These are phyloP conservation scores for Laticauda laticaudata DNA, from an alignment of 2,113 vertebrate species.

Conservation along the genomic window DNA sequence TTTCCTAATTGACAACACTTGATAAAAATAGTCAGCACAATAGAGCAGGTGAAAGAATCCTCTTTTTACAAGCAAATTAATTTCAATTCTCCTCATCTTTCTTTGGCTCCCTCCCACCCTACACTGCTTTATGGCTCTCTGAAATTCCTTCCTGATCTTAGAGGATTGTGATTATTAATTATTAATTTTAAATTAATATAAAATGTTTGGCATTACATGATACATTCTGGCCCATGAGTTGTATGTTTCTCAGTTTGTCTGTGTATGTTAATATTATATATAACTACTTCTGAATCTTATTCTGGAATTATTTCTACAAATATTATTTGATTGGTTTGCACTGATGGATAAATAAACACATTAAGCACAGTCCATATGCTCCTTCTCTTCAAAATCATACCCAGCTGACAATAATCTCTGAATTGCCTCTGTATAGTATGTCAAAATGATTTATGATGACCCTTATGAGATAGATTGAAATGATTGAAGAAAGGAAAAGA, in stretches of 20 bases:
- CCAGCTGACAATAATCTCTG: conserved; percentile 58
- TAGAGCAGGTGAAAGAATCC: conserved; percentile 66
- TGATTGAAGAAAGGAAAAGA: conserved; percentile 33
- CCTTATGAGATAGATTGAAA: conserved; percentile 32
- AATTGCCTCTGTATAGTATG: conserved; percentile 44
- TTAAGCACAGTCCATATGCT: conserved; percentile 40
- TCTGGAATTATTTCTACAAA: conserved; percentile 38
- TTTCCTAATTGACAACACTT: conserved; percentile 64
- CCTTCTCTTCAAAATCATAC: conserved; percentile 42
- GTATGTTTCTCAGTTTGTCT: conserved; percentile 13
- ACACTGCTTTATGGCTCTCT: not conserved
- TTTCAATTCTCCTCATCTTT: conserved; percentile 46
- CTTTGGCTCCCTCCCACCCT: not conserved
- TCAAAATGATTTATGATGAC: conserved; percentile 51
- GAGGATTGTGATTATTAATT: conserved; percentile 50
- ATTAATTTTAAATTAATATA: conserved; percentile 67
- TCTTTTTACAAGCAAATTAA: conserved; percentile 70
- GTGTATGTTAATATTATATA: conserved; percentile 24
- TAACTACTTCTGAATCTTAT: conserved; percentile 2
- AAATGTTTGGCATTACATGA: conserved; percentile 56
- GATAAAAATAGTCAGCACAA: conserved; percentile 63
- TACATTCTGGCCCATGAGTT: conserved; percentile 45
- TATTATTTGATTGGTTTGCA: conserved; percentile 52
- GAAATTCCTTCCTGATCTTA: not conserved
- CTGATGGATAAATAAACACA: conserved; percentile 61